Base-by-base conservation (phyloP, 2,888 invertebrate genomes). In the Troides aeacus region DNA sequence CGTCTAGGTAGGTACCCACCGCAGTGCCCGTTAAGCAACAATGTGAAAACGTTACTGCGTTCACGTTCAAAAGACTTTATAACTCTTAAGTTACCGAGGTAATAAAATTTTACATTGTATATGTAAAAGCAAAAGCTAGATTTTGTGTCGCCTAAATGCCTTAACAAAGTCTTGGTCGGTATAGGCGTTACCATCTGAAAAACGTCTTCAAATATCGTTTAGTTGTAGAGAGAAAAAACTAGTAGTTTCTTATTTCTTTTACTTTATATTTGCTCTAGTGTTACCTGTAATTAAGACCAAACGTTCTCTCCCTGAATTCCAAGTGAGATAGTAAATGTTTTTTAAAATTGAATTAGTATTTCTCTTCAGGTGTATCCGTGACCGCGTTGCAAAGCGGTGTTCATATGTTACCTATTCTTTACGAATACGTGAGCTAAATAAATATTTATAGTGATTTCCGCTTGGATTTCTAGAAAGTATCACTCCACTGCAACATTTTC, bases 361-460 rank as follows among this genome's bases (percentile, higher is more conserved):
- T 76, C 73, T 72, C 73, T 74, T 74, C 74, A 73, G 72, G 71
- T 70, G 65, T 72, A 74, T 74, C 73, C 76, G 77, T 77, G 77
- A 77, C 74, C 74, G 74, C 68, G 71, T 68, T 76, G 73, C 74
- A 64, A 76, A 67, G 50, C 62, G 64, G 74, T 72, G 74, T 76
- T 77, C 76, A 76, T 77, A 77, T 76, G 75, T 75, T 74, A 68
- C 75, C 75, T 70, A 73, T 73, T 73, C 73, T 73, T 64, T 66
- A 50, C 68, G 71, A 63, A 66, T 74, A 76, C 76, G 76, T 76
- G 76, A 76, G 72, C 64, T 50, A 75, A 75, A 76, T 76, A 76
- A 73, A 69, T 61, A 58, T 24, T 21, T 24, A n/a, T n/a, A 63
- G 68, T 58, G 58, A 61, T 61, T 57, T 57, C 21, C 15, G n/a